Evolutionary conservation across 1,140 invertebrate species (phyloP).

Genomic region (Ceratina japonica): DNA sequence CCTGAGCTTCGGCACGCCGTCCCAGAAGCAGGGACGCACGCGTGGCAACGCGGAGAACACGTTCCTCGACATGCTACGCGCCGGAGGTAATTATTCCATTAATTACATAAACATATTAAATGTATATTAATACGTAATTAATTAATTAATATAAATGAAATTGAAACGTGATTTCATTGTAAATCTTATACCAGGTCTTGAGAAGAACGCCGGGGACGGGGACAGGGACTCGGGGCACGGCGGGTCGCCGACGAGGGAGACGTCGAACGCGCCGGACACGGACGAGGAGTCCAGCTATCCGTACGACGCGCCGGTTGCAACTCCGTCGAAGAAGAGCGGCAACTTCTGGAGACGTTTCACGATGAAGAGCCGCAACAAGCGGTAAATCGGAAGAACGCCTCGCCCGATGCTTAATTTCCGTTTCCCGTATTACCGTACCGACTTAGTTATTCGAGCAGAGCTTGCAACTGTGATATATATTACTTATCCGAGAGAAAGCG

Average conservation of each 20-base stretch:
- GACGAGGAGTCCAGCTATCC: conserved; percentile 76
- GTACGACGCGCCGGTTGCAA: conserved; percentile 73
- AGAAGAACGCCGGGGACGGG: conserved; percentile 79
- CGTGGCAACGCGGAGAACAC: conserved; percentile 83
- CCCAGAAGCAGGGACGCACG: conserved; percentile 76
- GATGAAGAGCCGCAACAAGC: conserved; percentile 85
- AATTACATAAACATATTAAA: background rate
- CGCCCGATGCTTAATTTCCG: conserved; percentile 33
- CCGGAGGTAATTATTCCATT: conserved; percentile 68
- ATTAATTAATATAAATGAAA: too few species aligned
- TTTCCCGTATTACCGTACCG: conserved; percentile 49
- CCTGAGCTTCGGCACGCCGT: conserved; percentile 81
- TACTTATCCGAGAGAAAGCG: conserved; percentile 49
- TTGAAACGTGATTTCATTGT: too few species aligned
- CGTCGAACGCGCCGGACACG: conserved; percentile 72
- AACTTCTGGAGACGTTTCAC: conserved; percentile 87
- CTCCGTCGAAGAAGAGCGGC: conserved; percentile 81
- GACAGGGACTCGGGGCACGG: conserved; percentile 81
- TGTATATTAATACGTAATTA: too few species aligned
- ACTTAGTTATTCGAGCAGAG: conserved; percentile 69
- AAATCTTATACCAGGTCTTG: conserved; percentile 66
- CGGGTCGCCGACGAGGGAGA: conserved; percentile 78
- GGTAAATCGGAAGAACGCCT: conserved; percentile 76
- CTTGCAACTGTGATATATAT: conserved; percentile 77
- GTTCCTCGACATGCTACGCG: conserved; percentile 85